Conservation (phyloP, 2,113 vertebrate species). For the Platichthys flesus region DNA sequence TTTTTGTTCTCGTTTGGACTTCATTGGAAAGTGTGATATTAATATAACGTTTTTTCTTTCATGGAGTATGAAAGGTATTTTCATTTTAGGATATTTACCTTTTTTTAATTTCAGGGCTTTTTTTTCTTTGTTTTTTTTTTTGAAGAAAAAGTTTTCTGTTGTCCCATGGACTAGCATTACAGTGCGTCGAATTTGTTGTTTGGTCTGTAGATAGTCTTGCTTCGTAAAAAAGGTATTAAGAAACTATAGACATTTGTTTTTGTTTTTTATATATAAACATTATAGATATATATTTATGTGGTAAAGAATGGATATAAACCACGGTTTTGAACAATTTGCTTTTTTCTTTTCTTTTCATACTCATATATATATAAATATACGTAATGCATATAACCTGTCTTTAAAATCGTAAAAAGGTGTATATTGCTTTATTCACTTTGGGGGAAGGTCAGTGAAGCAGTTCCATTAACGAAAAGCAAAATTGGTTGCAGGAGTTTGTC, state of each 20-base stretch:
- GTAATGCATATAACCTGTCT: conserved; percentile 94
- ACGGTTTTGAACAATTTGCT: conserved; percentile 94
- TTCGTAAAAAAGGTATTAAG: conserved; percentile 85
- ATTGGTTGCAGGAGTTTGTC: conserved; percentile 87
- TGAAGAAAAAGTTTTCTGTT: conserved; percentile 82
- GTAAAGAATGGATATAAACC: conserved; percentile 92
- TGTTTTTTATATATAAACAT: conserved; percentile 83
- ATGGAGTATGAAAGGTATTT: conserved; percentile 84
- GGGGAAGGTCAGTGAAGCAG: conserved; percentile 89
- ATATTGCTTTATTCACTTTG: conserved; percentile 94
- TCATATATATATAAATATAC: conserved; percentile 90
- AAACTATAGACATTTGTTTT: conserved; percentile 89
- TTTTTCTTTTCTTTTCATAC: conserved; percentile 80
- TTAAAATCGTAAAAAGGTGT: conserved; percentile 92
- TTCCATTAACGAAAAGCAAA: conserved; percentile 85
- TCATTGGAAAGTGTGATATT: conserved; percentile 84
- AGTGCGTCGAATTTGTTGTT: conserved; percentile 93
- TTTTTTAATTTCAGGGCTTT: conserved; percentile 32
- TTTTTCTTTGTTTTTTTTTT: conserved; percentile 87
- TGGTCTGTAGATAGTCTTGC: conserved; percentile 97
- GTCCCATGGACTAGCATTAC: conserved; percentile 93
- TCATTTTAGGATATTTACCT: conserved; percentile 63
- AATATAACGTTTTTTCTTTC: conserved; percentile 75
- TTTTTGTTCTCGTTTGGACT: no score
- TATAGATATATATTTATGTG: conserved; percentile 94